A percentile compares a stretch with the other conserved stretches of the same genome.
phyloP scores from a whole-genome alignment of 35 echinoderm and acorn worm genomes.

The Heliocidaris tuberculata region DNA sequence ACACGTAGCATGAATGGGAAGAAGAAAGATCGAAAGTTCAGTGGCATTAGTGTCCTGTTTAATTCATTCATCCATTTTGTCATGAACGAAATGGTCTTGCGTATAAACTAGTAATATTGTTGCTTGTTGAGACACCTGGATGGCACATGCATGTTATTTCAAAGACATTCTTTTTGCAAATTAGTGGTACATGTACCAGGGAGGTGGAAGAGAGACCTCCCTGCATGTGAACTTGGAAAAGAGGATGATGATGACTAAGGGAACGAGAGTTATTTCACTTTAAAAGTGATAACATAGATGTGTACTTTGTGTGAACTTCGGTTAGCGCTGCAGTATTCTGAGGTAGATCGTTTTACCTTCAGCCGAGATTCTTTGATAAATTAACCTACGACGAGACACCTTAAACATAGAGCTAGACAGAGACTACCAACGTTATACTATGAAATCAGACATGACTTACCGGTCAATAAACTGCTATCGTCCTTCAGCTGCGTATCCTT shows the following conservation, averaged over 20 bases:
- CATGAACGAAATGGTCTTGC: neutral
- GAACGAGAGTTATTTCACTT: neutral
- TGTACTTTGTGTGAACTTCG: too few relatives aligned
- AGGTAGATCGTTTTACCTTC: too few relatives aligned
- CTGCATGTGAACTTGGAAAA: neutral
- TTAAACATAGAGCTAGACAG: too few relatives aligned
- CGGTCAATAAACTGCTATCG: neutral
- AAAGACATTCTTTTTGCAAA: neutral
- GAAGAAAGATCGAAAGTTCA: neutral
- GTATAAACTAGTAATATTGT: neutral
- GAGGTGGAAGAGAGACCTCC: too few relatives aligned
- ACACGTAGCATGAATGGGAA: too few relatives aligned
- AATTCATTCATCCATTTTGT: neutral
- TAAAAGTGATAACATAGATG: too few relatives aligned
- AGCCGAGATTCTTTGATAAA: too few relatives aligned
- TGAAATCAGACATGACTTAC: neutral
- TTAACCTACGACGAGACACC: too few relatives aligned
- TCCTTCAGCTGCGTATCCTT: neutral
- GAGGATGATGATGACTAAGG: neutral
- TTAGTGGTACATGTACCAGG: neutral
- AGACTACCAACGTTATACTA: neutral
- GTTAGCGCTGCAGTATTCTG: too few relatives aligned
- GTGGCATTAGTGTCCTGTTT: neutral
- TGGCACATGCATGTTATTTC: neutral
- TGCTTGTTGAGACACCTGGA: neutral